These are phyloP conservation scores for Eupeodes luniger DNA, from an alignment of 2,888 invertebrate species.

Conservation along the genomic window DNA sequence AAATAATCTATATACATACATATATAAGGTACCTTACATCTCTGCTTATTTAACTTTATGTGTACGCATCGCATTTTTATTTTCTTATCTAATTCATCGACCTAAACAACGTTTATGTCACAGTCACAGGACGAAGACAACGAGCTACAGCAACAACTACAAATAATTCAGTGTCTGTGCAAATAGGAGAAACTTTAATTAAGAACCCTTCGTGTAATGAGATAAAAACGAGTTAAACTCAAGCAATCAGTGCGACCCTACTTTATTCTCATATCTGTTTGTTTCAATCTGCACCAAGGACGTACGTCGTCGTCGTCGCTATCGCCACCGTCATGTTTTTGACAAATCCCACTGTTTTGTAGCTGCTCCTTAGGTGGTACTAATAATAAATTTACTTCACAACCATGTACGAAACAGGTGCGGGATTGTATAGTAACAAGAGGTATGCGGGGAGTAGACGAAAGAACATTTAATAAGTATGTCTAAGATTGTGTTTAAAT, in stretches of 20 bases:
- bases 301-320: neutral
- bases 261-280: neutral
- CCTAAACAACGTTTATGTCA: slow-evolving; percentile 28
- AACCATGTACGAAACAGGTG: slow-evolving; percentile 5
- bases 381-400: slow-evolving; percentile 43
- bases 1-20: neutral
- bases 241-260: slow-evolving; percentile 52
- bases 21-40: neutral
- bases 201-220: slow-evolving; percentile 54
- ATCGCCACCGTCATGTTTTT: slow-evolving; percentile 4
- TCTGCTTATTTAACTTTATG: slow-evolving; percentile 12
- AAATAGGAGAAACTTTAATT: slow-evolving; percentile 59
- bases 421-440: neutral
- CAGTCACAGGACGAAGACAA: slow-evolving; percentile 5
- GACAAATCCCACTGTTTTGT: slow-evolving; percentile 35
- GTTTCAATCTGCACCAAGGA: slow-evolving; percentile 30
- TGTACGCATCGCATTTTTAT: neutral
- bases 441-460: neutral
- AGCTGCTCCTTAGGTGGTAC: slow-evolving; percentile 11
- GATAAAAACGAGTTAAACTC: slow-evolving; percentile 45
- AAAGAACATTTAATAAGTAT: neutral
- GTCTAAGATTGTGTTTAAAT: slow-evolving; percentile 15
- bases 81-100: slow-evolving; percentile 40
- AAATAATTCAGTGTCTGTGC: slow-evolving; percentile 24
- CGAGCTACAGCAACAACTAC: neutral